Evolutionary conservation across 2,797 vertebrate genomes (phyloP).

Genomic region (Myotis daubentonii): DNA sequence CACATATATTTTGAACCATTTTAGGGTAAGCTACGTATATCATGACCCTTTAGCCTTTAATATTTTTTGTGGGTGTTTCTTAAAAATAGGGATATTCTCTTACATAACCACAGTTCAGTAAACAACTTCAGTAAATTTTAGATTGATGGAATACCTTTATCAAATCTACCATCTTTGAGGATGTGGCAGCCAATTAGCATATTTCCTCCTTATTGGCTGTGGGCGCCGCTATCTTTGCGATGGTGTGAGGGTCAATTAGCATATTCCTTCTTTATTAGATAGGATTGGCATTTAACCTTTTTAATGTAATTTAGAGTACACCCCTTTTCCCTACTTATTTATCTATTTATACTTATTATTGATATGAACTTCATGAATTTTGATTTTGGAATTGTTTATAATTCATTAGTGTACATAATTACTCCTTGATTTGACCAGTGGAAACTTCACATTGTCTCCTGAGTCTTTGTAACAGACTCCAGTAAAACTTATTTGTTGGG

Average conservation of each 20-base stretch:
- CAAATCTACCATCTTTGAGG: not conserved
- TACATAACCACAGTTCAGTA: not conserved
- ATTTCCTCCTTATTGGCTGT: no score
- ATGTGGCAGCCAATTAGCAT: no score
- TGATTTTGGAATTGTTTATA: not conserved
- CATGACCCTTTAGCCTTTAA: not conserved
- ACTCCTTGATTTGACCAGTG: not conserved
- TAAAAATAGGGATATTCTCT: not conserved
- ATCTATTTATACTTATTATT: not conserved
- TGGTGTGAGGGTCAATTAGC: no score
- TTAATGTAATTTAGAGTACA: not conserved
- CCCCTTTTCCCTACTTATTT: not conserved
- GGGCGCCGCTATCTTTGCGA: no score
- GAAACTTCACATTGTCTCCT: not conserved
- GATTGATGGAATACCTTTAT: not conserved
- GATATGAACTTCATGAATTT: not conserved
- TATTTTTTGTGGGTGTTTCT: constrained; percentile 12
- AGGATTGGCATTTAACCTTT: not conserved
- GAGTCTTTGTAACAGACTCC: not conserved
- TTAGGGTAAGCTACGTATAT: not conserved
- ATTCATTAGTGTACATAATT: not conserved
- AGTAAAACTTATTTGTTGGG: not conserved
- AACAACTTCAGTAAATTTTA: not conserved
- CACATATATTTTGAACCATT: not conserved
- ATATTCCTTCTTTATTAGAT: no score